These are phyloP conservation scores for Catocala fraxini DNA, from an alignment of 2,888 invertebrate species.

Conservation along the genomic window DNA sequence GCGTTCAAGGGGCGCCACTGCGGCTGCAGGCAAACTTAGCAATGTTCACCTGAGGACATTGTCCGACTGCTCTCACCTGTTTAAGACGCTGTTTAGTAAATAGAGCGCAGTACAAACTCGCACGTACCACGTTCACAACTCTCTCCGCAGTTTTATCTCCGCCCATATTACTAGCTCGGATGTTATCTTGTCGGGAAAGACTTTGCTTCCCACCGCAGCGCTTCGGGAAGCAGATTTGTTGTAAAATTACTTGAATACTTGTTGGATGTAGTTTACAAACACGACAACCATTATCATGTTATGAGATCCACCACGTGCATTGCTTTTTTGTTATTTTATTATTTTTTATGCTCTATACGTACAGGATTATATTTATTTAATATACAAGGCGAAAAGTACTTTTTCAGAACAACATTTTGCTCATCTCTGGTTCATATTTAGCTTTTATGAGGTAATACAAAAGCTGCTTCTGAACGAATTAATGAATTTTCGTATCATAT, in stretches of 20 bases:
- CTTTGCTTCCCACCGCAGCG: background rate
- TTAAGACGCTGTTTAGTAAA: slow-evolving; percentile 16
- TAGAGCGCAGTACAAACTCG: slow-evolving; percentile 8
- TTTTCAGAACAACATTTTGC: too few species aligned
- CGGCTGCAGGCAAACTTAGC: slow-evolving; percentile 2
- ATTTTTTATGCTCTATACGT: too few species aligned
- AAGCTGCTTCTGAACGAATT: too few species aligned
- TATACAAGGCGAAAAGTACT: too few species aligned
- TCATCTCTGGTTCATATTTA: too few species aligned
- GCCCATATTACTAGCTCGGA: background rate
- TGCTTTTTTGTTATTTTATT: too few species aligned
- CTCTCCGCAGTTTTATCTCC: background rate
- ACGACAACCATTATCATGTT: background rate
- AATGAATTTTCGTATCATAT: too few species aligned
- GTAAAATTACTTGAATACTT: background rate
- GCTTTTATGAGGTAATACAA: too few species aligned
- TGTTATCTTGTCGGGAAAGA: background rate
- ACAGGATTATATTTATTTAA: too few species aligned
- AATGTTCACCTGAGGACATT: slow-evolving; percentile 18
- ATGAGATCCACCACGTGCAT: background rate
- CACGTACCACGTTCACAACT: background rate
- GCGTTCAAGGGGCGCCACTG: background rate
- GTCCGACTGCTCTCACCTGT: slow-evolving; percentile 6
- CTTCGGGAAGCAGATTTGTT: slow-evolving; percentile 3
- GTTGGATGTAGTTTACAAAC: slow-evolving; percentile 4